Percentiles rank a stretch among this genome's conserved stretches.
phyloP scores from a whole-genome alignment of 2,888 invertebrate genomes.

The Eupeodes luniger region DNA sequence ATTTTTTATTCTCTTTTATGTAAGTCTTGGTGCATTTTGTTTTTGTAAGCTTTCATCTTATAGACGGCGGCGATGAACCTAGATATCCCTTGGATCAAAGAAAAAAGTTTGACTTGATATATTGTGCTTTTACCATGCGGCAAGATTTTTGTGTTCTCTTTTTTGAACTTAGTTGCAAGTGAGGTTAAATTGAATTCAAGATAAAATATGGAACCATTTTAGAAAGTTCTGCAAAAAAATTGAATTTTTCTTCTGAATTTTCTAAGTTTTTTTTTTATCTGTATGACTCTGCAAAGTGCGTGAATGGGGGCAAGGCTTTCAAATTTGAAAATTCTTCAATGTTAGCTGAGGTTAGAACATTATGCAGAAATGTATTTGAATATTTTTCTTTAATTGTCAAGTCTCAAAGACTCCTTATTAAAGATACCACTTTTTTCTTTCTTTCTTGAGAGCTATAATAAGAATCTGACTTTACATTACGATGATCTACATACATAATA shows the following conservation, averaged over 20 bases:
- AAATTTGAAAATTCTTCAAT: neutral
- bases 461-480: too few relatives aligned
- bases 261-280: neutral
- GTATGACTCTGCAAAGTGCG: neutral
- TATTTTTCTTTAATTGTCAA: too few relatives aligned
- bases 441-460: too few relatives aligned
- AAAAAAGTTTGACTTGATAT: conserved; percentile 65
- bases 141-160: neutral
- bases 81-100: conserved; percentile 56
- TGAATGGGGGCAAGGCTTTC: neutral
- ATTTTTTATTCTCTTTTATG: conserved; percentile 17
- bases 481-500: too few relatives aligned
- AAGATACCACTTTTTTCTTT: too few relatives aligned
- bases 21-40: conserved; percentile 7
- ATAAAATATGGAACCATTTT: conserved; percentile 37
- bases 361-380: too few relatives aligned
- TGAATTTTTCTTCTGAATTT: neutral
- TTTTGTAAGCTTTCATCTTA: conserved; percentile 18
- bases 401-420: too few relatives aligned
- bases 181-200: conserved; percentile 28
- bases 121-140: conserved; percentile 56
- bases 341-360: neutral
- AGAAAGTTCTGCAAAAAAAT: conserved; percentile 11
- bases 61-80: neutral
- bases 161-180: neutral